Evolutionary conservation across 53 echinoderm and acorn worm species (phyloP), one percentile per base, ranked within the genome.

Genomic region (Hippasteria phrygiana): DNA sequence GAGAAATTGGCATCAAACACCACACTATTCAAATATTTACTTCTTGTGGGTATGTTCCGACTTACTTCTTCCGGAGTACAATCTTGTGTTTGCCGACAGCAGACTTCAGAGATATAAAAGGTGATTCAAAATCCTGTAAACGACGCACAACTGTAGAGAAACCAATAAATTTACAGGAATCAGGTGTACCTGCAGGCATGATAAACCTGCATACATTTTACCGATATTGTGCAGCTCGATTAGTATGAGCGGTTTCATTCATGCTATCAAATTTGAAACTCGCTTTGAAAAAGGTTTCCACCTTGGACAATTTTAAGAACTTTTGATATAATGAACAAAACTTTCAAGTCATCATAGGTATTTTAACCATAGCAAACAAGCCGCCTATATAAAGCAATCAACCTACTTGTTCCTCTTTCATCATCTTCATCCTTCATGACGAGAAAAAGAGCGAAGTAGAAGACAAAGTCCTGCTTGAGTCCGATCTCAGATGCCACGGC

Each of bases 61-160:
- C 97, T 93, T 88, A 95, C 97, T 92, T 93, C 82, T 91, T 97
- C 31, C 97, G 90, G 35, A 97, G 79, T 31, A 97, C 97, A 69
- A 97, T 93, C 91, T 90, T 97, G 55, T 93, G 83, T 72, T 81
- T 90, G 87, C 94, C 92, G 43, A 70, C 88, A 17, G 94, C 91
- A 12, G 95, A 78, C 70, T 94, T 92, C 38, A 95, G 62, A 37
- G 97, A 97, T 11, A 97, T 97, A 59, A 76, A 97, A 13, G 97
- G 97, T 27, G 97, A 97, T 73, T 97, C 97, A 82, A 97, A 97
- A 85, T 97, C 97, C 87, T 97, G 97, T n/a, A 97, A 80, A 82
- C 93, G 87, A 43, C 97, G 93, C 10, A 97, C 95, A 92, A 97
- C 97, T 97, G 89, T 17, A 63, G 39, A 40, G 56, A 83, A 50